Evolutionary conservation across 2,113 vertebrate genomes (phyloP), one percentile per base, ranked within the genome.

Genomic region (Podarcis cretensis): DNA sequence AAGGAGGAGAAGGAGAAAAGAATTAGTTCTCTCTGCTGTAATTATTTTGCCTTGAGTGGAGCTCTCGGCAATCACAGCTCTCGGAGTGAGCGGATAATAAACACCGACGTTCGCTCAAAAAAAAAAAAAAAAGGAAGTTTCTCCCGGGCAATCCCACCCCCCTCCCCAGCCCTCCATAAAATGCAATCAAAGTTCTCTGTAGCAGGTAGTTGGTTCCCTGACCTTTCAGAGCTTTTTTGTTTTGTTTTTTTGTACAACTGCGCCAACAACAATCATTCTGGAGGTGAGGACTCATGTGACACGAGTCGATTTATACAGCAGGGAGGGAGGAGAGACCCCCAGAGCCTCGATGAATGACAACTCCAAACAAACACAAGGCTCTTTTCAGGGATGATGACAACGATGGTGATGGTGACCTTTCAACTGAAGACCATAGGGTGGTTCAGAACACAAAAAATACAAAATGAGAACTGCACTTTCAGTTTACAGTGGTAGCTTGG

Each of bases 11-110:
- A 91, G 25, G 35, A 16, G 21, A n/a, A 27, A 35, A 71, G 18
- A 16, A 95, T 96, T 90, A 96, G 71, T 88, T 95, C 69, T 91
- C 89, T 81, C 54, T 68, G 87, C 85, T 6, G 1, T 87, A 91
- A 92, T 86, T 88, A 91, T 90, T 93, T 90, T 83, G 87, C 32
- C 90, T 92, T 90, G 7, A 54, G 76, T n/a, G 5, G 95, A 9
- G 91, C 88, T 89, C 75, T 68, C 43, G 80, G 57, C 83, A 78
- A 92, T 93, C 90, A 63, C 86, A 74, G 84, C 84, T 79, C 65
- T 94, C 90, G 82, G 92, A 32, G 18, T n/a, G 86, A 91, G 87
- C 16, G 81, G 92, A 92, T 90, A 94, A 92, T 16, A 32, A 95
- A 89, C 77, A 82, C 80, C 1, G 40, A 48, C 91, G 32, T 75